phyloP scores from a whole-genome alignment of 2,888 invertebrate species.

The Meiosimyza decipiens region DNA sequence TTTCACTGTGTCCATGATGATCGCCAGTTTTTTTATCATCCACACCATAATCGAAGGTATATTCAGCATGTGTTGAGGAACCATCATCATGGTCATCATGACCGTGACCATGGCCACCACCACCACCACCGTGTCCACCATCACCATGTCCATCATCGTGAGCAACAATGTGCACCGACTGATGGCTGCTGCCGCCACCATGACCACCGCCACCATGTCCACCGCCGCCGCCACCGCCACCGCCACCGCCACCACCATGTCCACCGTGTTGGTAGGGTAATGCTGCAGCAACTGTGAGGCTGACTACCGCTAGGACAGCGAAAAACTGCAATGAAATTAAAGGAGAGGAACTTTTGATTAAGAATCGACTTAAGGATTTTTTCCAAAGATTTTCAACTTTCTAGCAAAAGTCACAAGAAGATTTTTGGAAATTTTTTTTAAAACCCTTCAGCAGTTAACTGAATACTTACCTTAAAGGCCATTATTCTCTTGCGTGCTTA shows the following conservation, averaged over 20 bases:
- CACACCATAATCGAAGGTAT: conserved; percentile 55
- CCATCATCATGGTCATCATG: conserved; percentile 45
- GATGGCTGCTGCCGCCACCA: conserved; percentile 55
- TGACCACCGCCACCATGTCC: conserved; percentile 33
- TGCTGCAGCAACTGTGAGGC: conserved; percentile 42
- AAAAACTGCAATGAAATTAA: conserved; percentile 42
- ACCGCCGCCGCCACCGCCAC: not conserved
- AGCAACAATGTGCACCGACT: conserved; percentile 55
- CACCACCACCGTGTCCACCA: conserved; percentile 38
- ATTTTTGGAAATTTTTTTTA: not conserved
- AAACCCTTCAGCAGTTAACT: not conserved
- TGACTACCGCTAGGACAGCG: conserved; percentile 47
- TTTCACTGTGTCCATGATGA: conserved; percentile 53
- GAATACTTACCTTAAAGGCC: conserved; percentile 52
- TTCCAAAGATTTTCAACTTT: too few relatives aligned
- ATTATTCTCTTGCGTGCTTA: conserved; percentile 48
- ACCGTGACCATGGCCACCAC: conserved; percentile 43
- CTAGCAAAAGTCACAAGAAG: too few relatives aligned
- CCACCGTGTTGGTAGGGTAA: conserved; percentile 34
- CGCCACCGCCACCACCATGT: conserved; percentile 17
- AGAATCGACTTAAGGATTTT: too few relatives aligned
- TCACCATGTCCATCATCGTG: conserved; percentile 46
- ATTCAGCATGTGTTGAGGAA: conserved; percentile 54
- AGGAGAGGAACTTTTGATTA: not conserved
- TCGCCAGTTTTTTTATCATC: conserved; percentile 58